A percentile compares a stretch with the other conserved stretches of the same genome.
phyloP scores from a whole-genome alignment of 2,113 vertebrate genomes.

The Syngnathus floridae region DNA sequence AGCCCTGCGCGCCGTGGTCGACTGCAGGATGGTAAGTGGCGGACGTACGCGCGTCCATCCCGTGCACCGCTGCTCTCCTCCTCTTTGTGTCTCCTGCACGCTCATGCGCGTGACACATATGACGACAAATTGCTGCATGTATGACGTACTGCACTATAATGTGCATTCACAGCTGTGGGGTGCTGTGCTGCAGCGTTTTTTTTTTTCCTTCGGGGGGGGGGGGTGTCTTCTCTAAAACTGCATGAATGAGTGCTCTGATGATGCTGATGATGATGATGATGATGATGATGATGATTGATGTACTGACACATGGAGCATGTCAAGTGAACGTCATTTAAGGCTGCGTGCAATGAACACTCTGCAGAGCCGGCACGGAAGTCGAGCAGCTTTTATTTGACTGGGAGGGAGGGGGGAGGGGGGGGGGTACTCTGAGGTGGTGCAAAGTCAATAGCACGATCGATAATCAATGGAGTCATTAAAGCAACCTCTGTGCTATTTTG shows the following conservation, averaged over 20 bases:
- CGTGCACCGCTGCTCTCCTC: slow-evolving; percentile 29
- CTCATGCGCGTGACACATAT: background rate
- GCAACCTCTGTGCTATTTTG: background rate
- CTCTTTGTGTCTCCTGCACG: background rate
- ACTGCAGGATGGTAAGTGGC: slow-evolving; percentile 94
- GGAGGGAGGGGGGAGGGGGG: background rate
- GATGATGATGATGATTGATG: background rate
- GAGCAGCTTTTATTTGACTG: background rate
- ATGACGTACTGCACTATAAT: slow-evolving; percentile 21
- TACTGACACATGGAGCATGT: background rate
- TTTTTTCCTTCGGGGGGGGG: background rate
- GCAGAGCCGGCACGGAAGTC: background rate
- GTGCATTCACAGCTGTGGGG: slow-evolving; percentile 15
- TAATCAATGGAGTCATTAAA: background rate
- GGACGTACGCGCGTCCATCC: slow-evolving; percentile 37
- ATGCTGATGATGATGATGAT: background rate
- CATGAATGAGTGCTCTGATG: background rate
- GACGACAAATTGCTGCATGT: slow-evolving; percentile 13
- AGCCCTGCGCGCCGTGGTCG: slow-evolving; percentile 82
- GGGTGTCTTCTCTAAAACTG: background rate
- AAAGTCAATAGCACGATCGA: slow-evolving; percentile 1
- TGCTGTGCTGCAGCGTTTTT: background rate
- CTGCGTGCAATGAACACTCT: background rate
- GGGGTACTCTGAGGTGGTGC: background rate
- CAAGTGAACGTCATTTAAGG: background rate